Conservation (phyloP, 2,888 invertebrate genomes). For the Andrena dorsata region DNA sequence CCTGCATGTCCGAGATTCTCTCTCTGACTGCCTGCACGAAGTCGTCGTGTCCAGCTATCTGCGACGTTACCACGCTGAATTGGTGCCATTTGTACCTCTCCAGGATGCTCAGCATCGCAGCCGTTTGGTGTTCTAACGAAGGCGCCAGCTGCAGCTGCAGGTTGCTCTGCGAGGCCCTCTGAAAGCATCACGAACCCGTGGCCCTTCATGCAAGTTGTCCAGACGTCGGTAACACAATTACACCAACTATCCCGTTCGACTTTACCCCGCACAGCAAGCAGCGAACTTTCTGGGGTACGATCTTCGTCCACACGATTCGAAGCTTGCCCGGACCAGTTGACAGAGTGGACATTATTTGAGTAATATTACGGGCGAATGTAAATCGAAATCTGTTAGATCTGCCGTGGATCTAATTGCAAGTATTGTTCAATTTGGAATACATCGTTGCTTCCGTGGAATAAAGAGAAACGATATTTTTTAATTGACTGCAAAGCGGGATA, state of each 20-base stretch:
- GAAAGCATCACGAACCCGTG: constrained; percentile 43
- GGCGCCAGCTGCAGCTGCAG: constrained; percentile 97
- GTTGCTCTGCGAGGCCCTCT: constrained; percentile 93
- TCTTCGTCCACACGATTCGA: no score
- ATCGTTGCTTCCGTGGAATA: background rate
- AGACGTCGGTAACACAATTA: background rate
- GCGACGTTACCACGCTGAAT: constrained; percentile 96
- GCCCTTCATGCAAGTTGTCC: background rate
- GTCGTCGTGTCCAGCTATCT: constrained; percentile 97
- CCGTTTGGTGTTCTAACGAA: constrained; percentile 97
- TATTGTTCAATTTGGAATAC: background rate
- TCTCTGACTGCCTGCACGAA: constrained; percentile 97
- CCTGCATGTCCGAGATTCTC: constrained; percentile 93
- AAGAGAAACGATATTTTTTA: background rate
- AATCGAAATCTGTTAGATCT: background rate
- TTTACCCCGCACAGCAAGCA: no score
- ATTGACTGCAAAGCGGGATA: no score
- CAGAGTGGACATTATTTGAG: background rate
- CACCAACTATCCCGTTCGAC: background rate
- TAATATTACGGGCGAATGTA: background rate
- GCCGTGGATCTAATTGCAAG: background rate
- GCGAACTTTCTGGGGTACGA: no score
- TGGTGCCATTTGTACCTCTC: constrained; percentile 98
- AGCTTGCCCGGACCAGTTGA: no score
- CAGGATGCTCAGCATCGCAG: constrained; percentile 97